Evolutionary conservation across 2,797 vertebrate genomes (phyloP), one percentile per base, ranked within the genome.

Genomic region (Microchirus variegatus): DNA sequence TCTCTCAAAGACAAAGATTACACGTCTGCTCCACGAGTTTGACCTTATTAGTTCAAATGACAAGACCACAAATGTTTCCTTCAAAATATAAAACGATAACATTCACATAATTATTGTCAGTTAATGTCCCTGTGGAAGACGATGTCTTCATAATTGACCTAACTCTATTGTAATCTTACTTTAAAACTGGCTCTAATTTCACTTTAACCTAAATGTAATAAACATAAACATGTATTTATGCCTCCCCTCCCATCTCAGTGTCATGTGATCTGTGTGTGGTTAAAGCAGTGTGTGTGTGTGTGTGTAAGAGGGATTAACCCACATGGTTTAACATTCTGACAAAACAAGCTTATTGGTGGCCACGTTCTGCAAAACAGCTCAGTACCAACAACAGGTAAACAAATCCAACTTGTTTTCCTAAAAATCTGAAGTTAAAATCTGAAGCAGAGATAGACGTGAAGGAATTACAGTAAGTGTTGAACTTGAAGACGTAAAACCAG

Each of bases 271-370:
- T 70, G 46, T 63, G 61, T 44, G 49, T 26, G 31, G 31, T 8
- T 31, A 31, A 31, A 8, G 31, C 31, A 31, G 7, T 31, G 31
- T 31, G 26, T 26, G 26, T 26, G 26, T 26, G 57, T 53, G 42
- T 73, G 62, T 72, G 75, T 56, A 41, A 67, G 51, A 58, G 67
- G 48, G 90, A 92, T 92, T 92, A 92, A 55, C 80, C 64, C 74
- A 10, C 35, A 50, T 46, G n/a, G 7, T 53, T 75, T 69, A 63
- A 48, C 57, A 50, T 2, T 68, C 58, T 49, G 60, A 57, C 44
- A 55, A 58, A 67, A 40, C 47, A 10, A 35, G 1, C 22, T 58
- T 48, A 49, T 43, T 3, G 15, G 80, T 77, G 77, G 69, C 67
- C 44, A 44, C 54, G 9, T 35, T 11, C 67, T 55, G 49, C 58